These are phyloP conservation scores for Zoanthus solanderi DNA, from an alignment of 92 coral and sea anemone species.

Conservation along the genomic window DNA sequence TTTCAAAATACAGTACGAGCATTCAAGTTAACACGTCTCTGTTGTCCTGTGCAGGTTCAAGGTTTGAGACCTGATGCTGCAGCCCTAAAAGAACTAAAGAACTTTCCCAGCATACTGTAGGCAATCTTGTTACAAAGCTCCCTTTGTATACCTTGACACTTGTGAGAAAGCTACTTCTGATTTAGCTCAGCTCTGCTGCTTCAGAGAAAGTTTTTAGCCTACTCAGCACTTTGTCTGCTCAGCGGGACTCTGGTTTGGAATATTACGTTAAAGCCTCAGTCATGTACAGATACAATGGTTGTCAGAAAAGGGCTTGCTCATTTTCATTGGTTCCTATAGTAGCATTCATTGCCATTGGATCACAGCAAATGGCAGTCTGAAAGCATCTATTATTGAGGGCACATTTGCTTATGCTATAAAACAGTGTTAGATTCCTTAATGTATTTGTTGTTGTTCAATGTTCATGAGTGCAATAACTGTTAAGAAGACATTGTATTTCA, in stretches of 20 bases:
- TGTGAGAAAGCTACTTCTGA: neutral
- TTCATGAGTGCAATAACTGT: conserved; percentile 11
- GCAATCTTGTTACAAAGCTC: too few species aligned
- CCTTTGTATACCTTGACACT: neutral
- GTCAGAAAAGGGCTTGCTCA: too few species aligned
- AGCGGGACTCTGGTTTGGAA: too few species aligned
- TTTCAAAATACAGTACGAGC: neutral
- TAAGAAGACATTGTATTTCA: neutral
- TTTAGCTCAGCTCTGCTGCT: neutral
- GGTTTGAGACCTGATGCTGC: neutral
- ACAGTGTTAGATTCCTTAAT: too few species aligned
- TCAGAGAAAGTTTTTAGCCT: neutral
- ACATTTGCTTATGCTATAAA: conserved; percentile 7
- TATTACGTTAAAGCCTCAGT: too few species aligned
- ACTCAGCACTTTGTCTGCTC: too few species aligned
- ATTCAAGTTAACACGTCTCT: neutral
- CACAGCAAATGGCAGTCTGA: neutral
- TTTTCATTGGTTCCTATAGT: neutral
- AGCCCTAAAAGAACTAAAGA: conserved; percentile 1
- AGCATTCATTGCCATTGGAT: conserved; percentile 10
- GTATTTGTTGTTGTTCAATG: neutral
- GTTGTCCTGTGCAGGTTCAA: neutral
- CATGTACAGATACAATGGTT: too few species aligned
- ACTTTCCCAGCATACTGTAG: neutral
- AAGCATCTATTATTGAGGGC: neutral